Evolutionary conservation across 2,888 invertebrate species (phyloP).

Genomic region (Drosophila bunnanda): DNA sequence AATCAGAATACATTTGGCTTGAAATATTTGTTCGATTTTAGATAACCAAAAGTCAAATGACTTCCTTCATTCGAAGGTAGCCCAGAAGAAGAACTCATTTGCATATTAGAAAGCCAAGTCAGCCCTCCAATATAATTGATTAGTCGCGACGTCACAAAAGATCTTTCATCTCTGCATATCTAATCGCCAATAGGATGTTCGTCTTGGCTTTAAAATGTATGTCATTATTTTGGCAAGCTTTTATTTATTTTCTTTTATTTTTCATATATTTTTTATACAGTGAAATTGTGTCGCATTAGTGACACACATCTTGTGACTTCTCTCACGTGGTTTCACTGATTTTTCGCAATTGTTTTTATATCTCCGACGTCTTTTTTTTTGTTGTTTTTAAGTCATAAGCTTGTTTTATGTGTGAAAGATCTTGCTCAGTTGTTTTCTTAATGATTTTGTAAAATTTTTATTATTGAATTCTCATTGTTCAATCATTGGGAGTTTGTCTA

Average conservation of each 20-base stretch:
- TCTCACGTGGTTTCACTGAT: slow-evolving; percentile 31
- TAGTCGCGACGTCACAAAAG: slow-evolving; percentile 7
- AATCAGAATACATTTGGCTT: slow-evolving; percentile 18
- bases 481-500: slow-evolving; percentile 38
- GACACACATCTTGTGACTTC: slow-evolving; percentile 28
- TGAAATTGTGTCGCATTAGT: slow-evolving; percentile 45
- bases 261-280: neutral
- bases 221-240: slow-evolving; percentile 13
- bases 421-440: slow-evolving; percentile 63
- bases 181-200: slow-evolving; percentile 32
- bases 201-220: slow-evolving; percentile 17
- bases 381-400: slow-evolving; percentile 33
- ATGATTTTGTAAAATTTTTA: slow-evolving; percentile 66
- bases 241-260: neutral
- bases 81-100: slow-evolving; percentile 7
- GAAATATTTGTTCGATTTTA: slow-evolving; percentile 35
- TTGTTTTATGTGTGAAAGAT: slow-evolving; percentile 40
- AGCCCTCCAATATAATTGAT: slow-evolving; percentile 30
- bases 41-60: slow-evolving; percentile 22
- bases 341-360: slow-evolving; percentile 41
- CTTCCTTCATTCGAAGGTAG: slow-evolving; percentile 20
- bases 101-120: slow-evolving; percentile 37
- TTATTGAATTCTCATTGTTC: slow-evolving; percentile 51
- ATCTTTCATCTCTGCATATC: slow-evolving; percentile 28
- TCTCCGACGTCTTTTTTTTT: slow-evolving; percentile 29